A percentile compares a stretch with the other conserved stretches of the same genome.
These are phyloP conservation scores for Gandaritis pyraliata DNA, from an alignment of 2,888 invertebrate species.

Conservation along the genomic window DNA sequence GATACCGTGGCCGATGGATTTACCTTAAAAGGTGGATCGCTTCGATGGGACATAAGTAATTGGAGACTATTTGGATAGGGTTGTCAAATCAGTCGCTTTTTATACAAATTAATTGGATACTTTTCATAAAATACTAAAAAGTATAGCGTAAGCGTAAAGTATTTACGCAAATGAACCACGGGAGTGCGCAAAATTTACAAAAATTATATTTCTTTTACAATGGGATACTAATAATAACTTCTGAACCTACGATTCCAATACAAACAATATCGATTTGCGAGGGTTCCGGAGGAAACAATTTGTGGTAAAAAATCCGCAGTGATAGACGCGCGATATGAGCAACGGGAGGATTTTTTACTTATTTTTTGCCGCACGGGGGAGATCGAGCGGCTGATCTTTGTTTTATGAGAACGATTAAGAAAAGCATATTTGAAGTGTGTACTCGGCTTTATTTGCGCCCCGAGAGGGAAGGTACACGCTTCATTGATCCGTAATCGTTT, in stretches of 20 bases:
- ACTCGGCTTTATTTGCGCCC: constrained; percentile 81
- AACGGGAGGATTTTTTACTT: constrained; percentile 69
- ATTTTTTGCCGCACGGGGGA: constrained; percentile 69
- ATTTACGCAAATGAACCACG: constrained; percentile 55
- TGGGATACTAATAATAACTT: constrained; percentile 68
- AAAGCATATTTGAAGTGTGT: constrained; percentile 85
- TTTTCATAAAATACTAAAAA: constrained; percentile 2
- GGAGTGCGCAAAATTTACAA: constrained; percentile 57
- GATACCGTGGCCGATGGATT: constrained; percentile 62
- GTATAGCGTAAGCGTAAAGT: constrained; percentile 29
- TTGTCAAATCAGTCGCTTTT: constrained; percentile 15
- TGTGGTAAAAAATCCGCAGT: constrained; percentile 73
- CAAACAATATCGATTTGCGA: constrained; percentile 73
- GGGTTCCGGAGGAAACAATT: constrained; percentile 74
- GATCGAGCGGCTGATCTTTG: constrained; percentile 80
- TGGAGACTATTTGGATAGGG: constrained; percentile 25
- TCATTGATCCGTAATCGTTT: constrained; percentile 84
- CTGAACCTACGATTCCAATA: constrained; percentile 62
- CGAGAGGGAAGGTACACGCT: constrained; percentile 76
- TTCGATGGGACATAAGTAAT: constrained; percentile 32
- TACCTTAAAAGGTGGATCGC: constrained; percentile 52
- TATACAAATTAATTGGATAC: not conserved
- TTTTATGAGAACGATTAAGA: constrained; percentile 85
- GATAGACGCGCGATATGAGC: constrained; percentile 78
- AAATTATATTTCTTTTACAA: constrained; percentile 65